phyloP scores from a whole-genome alignment of 2,888 invertebrate species.

The Acleris laterana region DNA sequence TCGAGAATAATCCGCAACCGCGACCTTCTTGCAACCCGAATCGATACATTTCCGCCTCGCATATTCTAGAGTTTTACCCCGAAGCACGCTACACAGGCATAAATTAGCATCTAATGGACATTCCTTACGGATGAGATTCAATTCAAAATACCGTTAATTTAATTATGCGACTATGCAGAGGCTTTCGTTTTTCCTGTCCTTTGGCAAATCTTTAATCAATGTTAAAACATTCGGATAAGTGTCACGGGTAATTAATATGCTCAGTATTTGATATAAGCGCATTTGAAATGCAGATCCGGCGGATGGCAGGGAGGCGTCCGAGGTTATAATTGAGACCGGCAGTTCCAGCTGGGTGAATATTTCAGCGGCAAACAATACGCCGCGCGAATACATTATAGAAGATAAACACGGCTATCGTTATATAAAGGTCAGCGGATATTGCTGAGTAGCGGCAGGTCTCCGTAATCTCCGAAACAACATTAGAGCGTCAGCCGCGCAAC shows the following conservation, averaged over 20 bases:
- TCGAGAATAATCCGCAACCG: conserved; percentile 17
- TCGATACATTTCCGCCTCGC: conserved; percentile 43
- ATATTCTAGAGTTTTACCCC: conserved; percentile 36
- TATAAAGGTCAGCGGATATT: conserved; percentile 14
- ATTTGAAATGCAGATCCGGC: conserved; percentile 59
- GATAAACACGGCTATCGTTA: conserved; percentile 24
- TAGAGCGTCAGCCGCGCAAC: background rate
- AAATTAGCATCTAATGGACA: conserved; percentile 51
- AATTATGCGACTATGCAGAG: too few species aligned
- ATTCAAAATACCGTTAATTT: too few species aligned
- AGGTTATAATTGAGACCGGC: conserved; percentile 52
- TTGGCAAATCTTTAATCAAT: conserved; percentile 1
- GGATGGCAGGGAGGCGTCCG: conserved; percentile 41
- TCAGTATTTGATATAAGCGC: conserved; percentile 47
- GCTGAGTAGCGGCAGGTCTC: conserved; percentile 16
- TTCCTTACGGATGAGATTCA: conserved; percentile 15
- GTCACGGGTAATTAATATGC: conserved; percentile 25
- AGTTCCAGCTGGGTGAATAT: conserved; percentile 49
- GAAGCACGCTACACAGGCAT: conserved; percentile 44
- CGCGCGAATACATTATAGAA: conserved; percentile 44
- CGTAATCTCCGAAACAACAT: conserved; percentile 26
- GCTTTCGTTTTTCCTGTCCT: too few species aligned
- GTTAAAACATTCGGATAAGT: background rate
- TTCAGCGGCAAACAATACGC: conserved; percentile 48
- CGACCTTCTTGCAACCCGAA: conserved; percentile 38